A percentile compares a stretch with the other conserved stretches of the same genome.
These are phyloP conservation scores for Albula goreensis DNA, from an alignment of 2,113 vertebrate genomes.

Conservation along the genomic window DNA sequence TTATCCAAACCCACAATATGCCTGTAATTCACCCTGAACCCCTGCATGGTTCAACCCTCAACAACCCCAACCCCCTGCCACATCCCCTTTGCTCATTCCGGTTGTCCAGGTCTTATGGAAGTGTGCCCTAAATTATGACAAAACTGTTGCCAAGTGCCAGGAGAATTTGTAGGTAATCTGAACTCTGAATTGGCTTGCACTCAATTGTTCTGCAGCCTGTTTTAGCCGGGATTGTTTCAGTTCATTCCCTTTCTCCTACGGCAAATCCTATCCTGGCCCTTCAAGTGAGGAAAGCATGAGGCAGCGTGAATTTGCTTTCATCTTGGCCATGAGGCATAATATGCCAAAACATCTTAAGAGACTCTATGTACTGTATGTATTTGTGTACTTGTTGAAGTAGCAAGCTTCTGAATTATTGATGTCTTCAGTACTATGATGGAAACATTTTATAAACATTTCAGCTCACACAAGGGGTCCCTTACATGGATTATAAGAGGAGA, in stretches of 20 bases:
- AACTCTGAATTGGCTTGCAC: background rate
- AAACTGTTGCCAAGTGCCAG: background rate
- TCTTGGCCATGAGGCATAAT: background rate
- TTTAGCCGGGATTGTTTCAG: too few species aligned
- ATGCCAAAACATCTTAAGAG: background rate
- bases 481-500: background rate
- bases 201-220: too few species aligned
- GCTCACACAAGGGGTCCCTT: background rate
- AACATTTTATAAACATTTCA: background rate
- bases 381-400: background rate
- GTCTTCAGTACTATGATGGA: background rate
- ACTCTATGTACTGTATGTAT: background rate
- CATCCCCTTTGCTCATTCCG: too few species aligned
- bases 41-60: too few species aligned
- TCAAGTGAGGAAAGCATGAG: too few species aligned
- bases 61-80: background rate
- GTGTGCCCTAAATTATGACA: background rate
- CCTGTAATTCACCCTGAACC: background rate
- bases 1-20: background rate
- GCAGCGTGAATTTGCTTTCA: too few species aligned
- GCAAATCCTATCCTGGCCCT: too few species aligned
- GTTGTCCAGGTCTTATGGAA: background rate
- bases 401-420: background rate
- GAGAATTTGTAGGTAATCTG: slow-evolving; percentile 1
- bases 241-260: too few species aligned